phyloP scores from a whole-genome alignment of 2,113 vertebrate species.

The Elephas maximus region DNA sequence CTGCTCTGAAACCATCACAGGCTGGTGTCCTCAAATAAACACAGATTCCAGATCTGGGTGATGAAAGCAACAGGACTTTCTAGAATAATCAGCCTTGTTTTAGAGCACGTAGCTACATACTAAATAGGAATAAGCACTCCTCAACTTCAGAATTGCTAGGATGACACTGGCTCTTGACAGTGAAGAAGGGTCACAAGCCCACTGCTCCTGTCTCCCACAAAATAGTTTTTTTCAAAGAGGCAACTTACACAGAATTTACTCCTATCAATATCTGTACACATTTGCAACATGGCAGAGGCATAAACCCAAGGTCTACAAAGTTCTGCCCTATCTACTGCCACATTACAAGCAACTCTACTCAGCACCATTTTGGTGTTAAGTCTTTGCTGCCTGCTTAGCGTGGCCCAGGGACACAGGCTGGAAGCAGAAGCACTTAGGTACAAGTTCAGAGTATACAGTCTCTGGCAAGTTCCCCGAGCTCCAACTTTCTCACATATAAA shows the following conservation, averaged over 20 bases:
- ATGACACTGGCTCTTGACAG: background rate
- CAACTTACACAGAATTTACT: no score
- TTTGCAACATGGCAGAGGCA: background rate
- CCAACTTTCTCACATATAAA: background rate
- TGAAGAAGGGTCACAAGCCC: background rate
- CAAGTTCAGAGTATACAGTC: background rate
- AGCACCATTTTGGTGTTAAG: background rate
- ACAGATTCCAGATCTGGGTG: background rate
- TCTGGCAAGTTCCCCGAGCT: background rate
- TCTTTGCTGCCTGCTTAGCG: background rate
- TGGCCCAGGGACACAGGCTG: background rate
- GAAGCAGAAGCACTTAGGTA: background rate
- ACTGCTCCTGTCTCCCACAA: background rate
- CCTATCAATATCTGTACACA: background rate
- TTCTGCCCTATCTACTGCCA: background rate
- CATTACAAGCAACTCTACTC: background rate
- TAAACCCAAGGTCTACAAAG: background rate
- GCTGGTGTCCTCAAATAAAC: background rate
- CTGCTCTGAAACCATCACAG: background rate
- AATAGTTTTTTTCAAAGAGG: background rate
- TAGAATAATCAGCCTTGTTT: background rate
- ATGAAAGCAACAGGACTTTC: conserved; percentile 11
- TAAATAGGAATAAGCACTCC: background rate
- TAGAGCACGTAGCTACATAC: background rate
- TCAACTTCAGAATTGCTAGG: no score